Percentiles rank a stretch among this genome's conserved stretches.
These are phyloP conservation scores for Cerastoderma edule DNA, from an alignment of 2,888 invertebrate genomes.

Conservation along the genomic window DNA sequence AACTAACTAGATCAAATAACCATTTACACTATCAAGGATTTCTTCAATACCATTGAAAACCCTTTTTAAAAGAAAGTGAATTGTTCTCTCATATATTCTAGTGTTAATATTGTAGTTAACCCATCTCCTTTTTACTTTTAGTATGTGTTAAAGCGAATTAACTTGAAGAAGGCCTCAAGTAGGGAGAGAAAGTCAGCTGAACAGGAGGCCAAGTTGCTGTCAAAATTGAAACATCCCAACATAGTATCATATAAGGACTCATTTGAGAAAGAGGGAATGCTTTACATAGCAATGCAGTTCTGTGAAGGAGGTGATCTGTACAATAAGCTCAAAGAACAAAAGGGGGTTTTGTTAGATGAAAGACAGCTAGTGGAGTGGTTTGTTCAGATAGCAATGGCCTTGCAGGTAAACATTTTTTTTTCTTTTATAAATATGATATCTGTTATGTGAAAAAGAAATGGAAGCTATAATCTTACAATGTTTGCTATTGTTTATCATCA, in stretches of 20 bases:
- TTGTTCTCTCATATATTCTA: no score
- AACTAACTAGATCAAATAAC: no score
- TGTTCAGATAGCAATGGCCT: conserved; percentile 85
- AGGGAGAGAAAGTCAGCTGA: conserved; percentile 83
- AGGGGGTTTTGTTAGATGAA: conserved; percentile 82
- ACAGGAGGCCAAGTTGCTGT: conserved; percentile 84
- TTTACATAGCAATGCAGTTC: conserved; percentile 85
- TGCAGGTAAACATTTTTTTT: conserved; percentile 84
- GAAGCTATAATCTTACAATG: no score
- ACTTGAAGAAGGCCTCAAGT: conserved; percentile 81
- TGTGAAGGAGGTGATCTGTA: conserved; percentile 85
- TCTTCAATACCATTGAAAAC: no score
- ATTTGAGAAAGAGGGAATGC: conserved; percentile 83
- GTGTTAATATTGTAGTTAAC: background rate
- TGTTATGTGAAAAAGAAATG: no score
- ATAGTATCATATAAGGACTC: conserved; percentile 85
- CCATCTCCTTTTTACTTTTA: conserved; percentile 63
- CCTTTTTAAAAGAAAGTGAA: background rate
- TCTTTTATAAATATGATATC: no score
- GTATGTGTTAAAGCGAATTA: conserved; percentile 84
- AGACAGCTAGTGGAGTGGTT: conserved; percentile 85
- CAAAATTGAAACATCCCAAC: conserved; percentile 84
- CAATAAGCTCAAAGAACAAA: conserved; percentile 83
- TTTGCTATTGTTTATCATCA: no score
- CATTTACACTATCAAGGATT: no score